Percentiles rank a stretch among this genome's conserved stretches.
Conservation (phyloP, 2,888 invertebrate genomes). For the Pantelozetes paolii region DNA sequence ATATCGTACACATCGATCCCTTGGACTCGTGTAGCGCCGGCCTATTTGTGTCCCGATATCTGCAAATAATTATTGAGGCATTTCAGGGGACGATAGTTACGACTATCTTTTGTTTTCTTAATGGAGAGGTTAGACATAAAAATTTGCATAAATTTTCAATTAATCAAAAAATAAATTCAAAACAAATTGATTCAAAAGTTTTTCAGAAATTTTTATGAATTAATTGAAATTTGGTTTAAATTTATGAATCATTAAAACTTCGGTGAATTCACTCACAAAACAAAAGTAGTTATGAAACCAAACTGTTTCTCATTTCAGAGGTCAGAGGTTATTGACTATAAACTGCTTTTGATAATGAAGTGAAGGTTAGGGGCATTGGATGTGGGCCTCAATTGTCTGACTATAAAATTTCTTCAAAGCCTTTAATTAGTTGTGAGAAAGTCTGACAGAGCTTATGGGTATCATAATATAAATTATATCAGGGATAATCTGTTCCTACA, state of each 20-base stretch:
- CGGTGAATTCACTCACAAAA: background rate
- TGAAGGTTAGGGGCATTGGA: background rate
- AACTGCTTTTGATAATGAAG: background rate
- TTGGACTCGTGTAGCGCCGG: slow-evolving; percentile 50
- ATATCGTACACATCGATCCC: slow-evolving; percentile 56
- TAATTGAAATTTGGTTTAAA: background rate
- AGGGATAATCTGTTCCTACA: background rate
- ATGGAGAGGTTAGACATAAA: slow-evolving; percentile 59
- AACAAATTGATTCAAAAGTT: too few relatives aligned
- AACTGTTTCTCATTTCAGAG: background rate
- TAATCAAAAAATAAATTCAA: background rate
- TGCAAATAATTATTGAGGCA: slow-evolving; percentile 37
- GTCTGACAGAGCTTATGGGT: slow-evolving; percentile 2
- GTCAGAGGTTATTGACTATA: background rate
- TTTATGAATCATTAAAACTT: background rate
- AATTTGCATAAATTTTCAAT: slow-evolving; percentile 2
- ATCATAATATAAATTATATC: background rate
- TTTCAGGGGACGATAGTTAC: slow-evolving; percentile 64
- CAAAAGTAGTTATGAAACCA: too few relatives aligned
- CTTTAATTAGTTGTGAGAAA: background rate
- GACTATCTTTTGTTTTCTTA: slow-evolving; percentile 64
- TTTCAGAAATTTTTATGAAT: background rate
- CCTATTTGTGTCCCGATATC: slow-evolving; percentile 31
- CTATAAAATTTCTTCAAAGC: background rate
- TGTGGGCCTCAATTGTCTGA: slow-evolving; percentile 21